These are phyloP conservation scores for Platorchestia sp. DNA, from an alignment of 1,140 invertebrate species.

Conservation along the genomic window DNA sequence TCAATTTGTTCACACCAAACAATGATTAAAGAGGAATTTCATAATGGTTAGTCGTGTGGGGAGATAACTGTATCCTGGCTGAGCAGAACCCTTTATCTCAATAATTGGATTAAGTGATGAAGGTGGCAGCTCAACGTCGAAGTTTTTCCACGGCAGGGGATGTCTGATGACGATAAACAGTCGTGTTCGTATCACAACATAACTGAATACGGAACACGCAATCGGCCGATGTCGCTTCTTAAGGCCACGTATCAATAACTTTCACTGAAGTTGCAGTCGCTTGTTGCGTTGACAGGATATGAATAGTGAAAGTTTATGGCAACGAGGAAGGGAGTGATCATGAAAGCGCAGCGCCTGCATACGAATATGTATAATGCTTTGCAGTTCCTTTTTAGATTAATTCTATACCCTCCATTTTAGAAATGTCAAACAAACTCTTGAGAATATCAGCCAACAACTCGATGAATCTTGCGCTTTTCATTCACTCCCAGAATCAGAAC, in stretches of 20 bases:
- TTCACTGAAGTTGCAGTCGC: conserved; percentile 23
- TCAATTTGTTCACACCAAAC: neutral
- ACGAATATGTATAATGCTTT: neutral
- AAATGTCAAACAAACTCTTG: neutral
- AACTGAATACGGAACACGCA: conserved; percentile 10
- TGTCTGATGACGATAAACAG: conserved; percentile 28
- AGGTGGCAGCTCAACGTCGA: neutral
- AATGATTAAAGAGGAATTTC: neutral
- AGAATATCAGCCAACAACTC: neutral
- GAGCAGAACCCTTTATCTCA: conserved; percentile 1
- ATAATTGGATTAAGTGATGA: conserved; percentile 37
- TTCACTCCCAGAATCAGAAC: neutral
- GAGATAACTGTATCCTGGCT: neutral
- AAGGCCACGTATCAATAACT: conserved; percentile 38
- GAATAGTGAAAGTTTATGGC: conserved; percentile 17
- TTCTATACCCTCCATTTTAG: neutral
- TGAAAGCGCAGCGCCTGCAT: neutral
- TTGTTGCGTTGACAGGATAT: conserved; percentile 1
- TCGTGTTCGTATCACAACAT: neutral
- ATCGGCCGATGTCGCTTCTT: neutral
- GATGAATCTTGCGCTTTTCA: neutral
- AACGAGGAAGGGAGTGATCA: neutral
- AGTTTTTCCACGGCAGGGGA: neutral
- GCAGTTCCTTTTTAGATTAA: neutral
- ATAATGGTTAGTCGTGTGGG: neutral